Conservation (phyloP, 2,113 vertebrate genomes). For the Podocnemis expansa region DNA sequence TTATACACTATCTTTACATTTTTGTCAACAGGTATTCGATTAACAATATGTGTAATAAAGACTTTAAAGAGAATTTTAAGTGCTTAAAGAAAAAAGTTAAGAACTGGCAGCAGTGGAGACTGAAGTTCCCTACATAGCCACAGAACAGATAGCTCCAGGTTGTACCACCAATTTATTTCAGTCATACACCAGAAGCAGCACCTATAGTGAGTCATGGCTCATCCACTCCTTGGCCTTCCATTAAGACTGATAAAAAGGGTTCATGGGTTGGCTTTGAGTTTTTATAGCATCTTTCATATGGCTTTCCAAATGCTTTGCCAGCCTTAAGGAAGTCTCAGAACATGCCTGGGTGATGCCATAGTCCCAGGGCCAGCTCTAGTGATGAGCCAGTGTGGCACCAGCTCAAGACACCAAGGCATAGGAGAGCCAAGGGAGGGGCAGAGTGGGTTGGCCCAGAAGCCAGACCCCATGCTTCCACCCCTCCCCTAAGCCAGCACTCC, state of each 20-base stretch:
- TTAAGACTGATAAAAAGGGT: background rate
- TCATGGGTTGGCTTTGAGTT: background rate
- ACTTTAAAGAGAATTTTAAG: background rate
- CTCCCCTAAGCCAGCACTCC: too few species aligned
- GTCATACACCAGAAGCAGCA: background rate
- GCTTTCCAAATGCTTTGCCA: background rate
- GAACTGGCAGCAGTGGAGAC: background rate
- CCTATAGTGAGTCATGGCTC: rapidly evolving
- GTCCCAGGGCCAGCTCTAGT: too few species aligned
- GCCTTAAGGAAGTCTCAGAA: background rate
- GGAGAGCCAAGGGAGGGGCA: too few species aligned
- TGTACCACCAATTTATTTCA: background rate
- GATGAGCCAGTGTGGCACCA: too few species aligned
- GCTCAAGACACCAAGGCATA: too few species aligned
- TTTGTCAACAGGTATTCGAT: background rate
- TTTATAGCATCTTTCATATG: background rate
- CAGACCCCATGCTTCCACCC: too few species aligned
- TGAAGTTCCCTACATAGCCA: background rate
- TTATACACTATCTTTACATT: background rate
- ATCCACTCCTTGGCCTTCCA: background rate
- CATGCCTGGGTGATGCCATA: background rate
- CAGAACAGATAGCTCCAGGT: background rate
- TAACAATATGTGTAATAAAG: background rate
- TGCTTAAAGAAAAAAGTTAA: background rate
- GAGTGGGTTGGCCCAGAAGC: too few species aligned